A percentile compares a stretch with the other conserved stretches of the same genome.
These are phyloP conservation scores for Myanophis thanlyinensis DNA, from an alignment of 2,113 vertebrate genomes.

Conservation along the genomic window DNA sequence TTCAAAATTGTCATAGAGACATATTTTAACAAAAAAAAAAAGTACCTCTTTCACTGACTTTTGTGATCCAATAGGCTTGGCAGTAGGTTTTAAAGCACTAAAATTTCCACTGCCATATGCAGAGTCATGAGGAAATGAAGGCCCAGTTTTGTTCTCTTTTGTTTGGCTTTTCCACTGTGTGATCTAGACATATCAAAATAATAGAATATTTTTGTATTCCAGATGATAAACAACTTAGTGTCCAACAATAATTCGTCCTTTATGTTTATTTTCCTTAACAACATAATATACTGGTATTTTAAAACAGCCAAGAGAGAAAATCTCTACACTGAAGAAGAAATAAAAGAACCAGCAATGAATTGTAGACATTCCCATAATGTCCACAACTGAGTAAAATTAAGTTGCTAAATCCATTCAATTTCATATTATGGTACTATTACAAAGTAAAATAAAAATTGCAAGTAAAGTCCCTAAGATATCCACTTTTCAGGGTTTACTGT, in stretches of 20 bases:
- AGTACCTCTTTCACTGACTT: slow-evolving; percentile 72
- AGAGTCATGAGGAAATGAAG: slow-evolving; percentile 66
- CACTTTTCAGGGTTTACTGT: not conserved
- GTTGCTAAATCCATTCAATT: not conserved
- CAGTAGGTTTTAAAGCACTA: slow-evolving; percentile 68
- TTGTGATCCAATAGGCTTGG: slow-evolving; percentile 65
- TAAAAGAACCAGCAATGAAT: not conserved
- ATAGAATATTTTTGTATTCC: not conserved
- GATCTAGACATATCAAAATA: slow-evolving; percentile 55
- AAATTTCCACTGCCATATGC: slow-evolving; percentile 65
- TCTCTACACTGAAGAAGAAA: not conserved
- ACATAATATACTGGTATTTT: not conserved
- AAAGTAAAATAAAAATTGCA: not conserved
- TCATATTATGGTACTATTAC: not conserved
- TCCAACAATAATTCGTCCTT: not conserved
- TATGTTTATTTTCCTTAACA: not conserved
- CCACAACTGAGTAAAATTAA: not conserved
- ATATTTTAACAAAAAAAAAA: not conserved
- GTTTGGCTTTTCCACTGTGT: slow-evolving; percentile 74
- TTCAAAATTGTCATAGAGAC: not conserved
- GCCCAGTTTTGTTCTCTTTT: slow-evolving; percentile 72
- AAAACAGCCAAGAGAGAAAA: not conserved
- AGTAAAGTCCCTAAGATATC: not conserved
- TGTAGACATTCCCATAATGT: not conserved
- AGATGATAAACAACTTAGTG: not conserved